Evolutionary conservation across 2,888 invertebrate genomes (phyloP).

Genomic region (Rhorus exstirpatorius): DNA sequence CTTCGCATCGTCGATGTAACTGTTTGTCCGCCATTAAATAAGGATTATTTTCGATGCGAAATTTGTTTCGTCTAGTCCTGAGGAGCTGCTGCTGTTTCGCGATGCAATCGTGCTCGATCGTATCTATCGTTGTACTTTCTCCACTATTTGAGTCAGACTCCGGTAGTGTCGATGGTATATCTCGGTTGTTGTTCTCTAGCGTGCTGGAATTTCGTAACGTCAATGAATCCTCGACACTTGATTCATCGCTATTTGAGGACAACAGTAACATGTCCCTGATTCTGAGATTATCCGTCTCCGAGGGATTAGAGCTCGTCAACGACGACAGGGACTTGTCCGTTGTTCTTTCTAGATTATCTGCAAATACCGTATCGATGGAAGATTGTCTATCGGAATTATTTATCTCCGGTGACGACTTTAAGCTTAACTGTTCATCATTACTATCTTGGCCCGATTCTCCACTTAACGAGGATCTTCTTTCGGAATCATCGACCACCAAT

Average conservation of each 20-base stretch:
- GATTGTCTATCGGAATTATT: slow-evolving; percentile 15
- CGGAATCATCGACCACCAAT: not conserved
- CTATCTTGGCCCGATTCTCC: not conserved
- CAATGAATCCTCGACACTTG: slow-evolving; percentile 29
- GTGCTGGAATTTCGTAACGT: not conserved
- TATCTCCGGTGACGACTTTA: not conserved
- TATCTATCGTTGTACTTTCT: not conserved
- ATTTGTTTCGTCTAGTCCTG: slow-evolving; percentile 66
- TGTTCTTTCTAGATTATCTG: not conserved
- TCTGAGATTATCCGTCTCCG: slow-evolving; percentile 37
- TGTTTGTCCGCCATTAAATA: slow-evolving; percentile 76
- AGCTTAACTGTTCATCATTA: not conserved
- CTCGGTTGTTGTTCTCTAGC: slow-evolving; percentile 39
- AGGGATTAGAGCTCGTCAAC: slow-evolving; percentile 29
- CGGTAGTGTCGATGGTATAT: slow-evolving; percentile 31
- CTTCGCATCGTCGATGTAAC: slow-evolving; percentile 74
- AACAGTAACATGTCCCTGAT: slow-evolving; percentile 33
- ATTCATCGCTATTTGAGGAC: slow-evolving; percentile 62
- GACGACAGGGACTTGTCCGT: slow-evolving; percentile 11
- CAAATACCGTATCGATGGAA: slow-evolving; percentile 20
- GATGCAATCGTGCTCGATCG: not conserved
- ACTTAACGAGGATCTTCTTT: slow-evolving; percentile 6
- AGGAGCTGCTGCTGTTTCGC: slow-evolving; percentile 10
- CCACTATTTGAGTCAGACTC: slow-evolving; percentile 62
- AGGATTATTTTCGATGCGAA: slow-evolving; percentile 71